Conservation (phyloP, 1,140 invertebrate species). For the Leptinotarsa lineolata region DNA sequence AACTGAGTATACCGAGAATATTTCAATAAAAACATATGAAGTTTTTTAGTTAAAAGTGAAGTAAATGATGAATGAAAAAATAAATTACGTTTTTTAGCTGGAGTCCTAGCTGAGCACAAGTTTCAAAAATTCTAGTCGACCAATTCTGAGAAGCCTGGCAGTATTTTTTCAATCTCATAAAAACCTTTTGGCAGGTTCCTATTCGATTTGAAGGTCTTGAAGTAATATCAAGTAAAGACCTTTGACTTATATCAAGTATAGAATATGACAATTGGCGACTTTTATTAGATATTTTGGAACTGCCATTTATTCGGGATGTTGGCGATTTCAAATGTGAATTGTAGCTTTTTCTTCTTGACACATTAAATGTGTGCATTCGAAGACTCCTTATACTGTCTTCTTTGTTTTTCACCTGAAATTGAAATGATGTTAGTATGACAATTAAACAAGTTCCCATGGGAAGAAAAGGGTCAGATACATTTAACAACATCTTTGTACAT, state of each 20-base stretch:
- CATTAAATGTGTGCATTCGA: neutral
- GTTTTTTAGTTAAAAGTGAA: too few species aligned
- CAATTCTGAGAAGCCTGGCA: slow-evolving; percentile 38
- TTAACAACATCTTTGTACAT: too few species aligned
- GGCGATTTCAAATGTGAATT: neutral
- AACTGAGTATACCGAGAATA: too few species aligned
- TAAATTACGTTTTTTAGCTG: slow-evolving; percentile 38
- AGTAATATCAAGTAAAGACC: slow-evolving; percentile 10
- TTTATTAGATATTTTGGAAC: slow-evolving; percentile 28
- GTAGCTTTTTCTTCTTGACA: neutral
- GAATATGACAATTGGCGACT: neutral
- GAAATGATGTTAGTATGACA: neutral
- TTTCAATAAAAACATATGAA: too few species aligned
- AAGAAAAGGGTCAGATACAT: too few species aligned
- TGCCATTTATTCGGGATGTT: neutral
- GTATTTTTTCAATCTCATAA: slow-evolving; percentile 27
- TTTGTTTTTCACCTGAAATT: neutral
- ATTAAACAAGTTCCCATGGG: too few species aligned
- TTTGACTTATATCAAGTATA: neutral
- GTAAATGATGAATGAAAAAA: neutral
- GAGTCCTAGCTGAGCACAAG: slow-evolving; percentile 38
- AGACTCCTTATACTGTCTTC: slow-evolving; percentile 2
- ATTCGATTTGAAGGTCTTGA: neutral
- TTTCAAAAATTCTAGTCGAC: slow-evolving; percentile 36
- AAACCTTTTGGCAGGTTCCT: neutral